These are phyloP conservation scores for Tragelaphus eurycerus DNA, from an alignment of 2,797 vertebrate species.

Conservation along the genomic window DNA sequence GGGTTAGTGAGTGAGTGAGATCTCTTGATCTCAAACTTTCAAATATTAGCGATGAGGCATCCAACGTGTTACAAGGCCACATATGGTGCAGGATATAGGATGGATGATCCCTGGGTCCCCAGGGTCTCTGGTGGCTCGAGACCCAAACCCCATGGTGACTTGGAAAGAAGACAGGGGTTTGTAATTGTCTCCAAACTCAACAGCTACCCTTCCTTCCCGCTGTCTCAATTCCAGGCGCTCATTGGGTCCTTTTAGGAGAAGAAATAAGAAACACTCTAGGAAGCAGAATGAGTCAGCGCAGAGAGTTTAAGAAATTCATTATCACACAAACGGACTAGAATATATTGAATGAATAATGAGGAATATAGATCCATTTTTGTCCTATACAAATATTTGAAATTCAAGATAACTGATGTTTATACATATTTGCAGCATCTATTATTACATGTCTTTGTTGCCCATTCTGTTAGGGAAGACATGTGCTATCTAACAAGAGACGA, in stretches of 20 bases:
- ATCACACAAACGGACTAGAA: neutral
- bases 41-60: rapidly evolving
- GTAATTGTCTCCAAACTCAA: neutral
- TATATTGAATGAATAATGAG: neutral
- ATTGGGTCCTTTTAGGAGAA: neutral
- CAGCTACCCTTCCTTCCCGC: rapidly evolving
- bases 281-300: neutral
- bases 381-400: neutral
- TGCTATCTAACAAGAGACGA: neutral
- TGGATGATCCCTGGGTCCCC: rapidly evolving
- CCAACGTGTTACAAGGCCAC: rapidly evolving
- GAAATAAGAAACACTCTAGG: neutral
- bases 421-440: no score
- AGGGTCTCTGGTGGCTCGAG: neutral
- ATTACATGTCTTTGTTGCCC: rapidly evolving
- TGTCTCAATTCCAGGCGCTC: neutral
- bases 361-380: neutral
- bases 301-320: neutral
- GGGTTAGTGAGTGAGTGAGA: neutral
- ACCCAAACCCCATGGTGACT: rapidly evolving
- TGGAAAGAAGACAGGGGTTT: neutral
- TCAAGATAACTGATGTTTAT: neutral
- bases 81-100: rapidly evolving
- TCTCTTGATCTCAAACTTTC: neutral
- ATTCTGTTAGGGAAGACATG: neutral